A percentile compares a stretch with the other conserved stretches of the same genome.
Conservation (phyloP, 2,888 invertebrate genomes). For the Meteorus colon region DNA sequence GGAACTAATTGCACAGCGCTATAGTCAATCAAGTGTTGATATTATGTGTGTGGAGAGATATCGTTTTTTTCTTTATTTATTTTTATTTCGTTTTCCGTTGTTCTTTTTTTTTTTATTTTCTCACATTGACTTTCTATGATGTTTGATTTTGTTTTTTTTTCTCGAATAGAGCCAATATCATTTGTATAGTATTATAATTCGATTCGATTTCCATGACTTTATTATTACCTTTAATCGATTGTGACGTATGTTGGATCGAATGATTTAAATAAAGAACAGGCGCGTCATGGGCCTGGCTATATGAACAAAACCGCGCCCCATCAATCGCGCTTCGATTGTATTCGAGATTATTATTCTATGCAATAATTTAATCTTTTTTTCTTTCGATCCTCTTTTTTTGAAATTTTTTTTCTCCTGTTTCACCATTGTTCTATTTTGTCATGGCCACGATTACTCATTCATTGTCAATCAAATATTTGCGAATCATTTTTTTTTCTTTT, state of each 20-base stretch:
- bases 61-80: conserved; percentile 1
- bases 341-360: conserved; percentile 30
- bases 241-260: conserved; percentile 60
- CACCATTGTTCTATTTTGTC: not conserved
- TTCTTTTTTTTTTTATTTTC: not conserved
- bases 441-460: not conserved
- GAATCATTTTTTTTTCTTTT: not conserved
- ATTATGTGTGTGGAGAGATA: not conserved
- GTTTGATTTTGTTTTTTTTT: not conserved
- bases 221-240: conserved; percentile 64
- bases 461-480: not conserved
- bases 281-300: conserved; percentile 51
- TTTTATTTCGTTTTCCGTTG: conserved; percentile 12
- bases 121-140: not conserved
- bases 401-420: not conserved
- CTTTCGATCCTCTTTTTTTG: not conserved
- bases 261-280: conserved; percentile 63
- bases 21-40: not conserved
- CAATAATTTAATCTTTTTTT: conserved; percentile 32
- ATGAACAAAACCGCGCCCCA: conserved; percentile 54
- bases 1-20: not conserved
- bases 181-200: not conserved
- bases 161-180: not conserved
- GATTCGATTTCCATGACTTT: conserved; percentile 53
- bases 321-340: conserved; percentile 45